phyloP scores from a whole-genome alignment of 2,113 vertebrate genomes.

The Gadus chalcogrammus region DNA sequence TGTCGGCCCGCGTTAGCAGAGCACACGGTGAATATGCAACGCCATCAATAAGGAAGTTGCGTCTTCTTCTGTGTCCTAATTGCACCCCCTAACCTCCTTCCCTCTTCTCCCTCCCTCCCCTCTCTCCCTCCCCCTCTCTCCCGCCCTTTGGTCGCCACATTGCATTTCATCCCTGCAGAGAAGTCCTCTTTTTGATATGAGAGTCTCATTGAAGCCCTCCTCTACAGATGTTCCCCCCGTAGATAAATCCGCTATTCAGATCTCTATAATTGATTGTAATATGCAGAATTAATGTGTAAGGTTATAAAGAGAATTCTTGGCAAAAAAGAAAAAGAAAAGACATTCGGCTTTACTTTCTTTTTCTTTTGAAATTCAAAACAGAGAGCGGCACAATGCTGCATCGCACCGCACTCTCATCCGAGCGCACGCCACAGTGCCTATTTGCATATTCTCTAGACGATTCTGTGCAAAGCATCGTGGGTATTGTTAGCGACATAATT shows the following conservation, averaged over 20 bases:
- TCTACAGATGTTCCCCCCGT: conserved; percentile 71
- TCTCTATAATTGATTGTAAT: conserved; percentile 76
- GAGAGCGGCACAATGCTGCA: conserved; percentile 59
- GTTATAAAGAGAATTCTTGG: conserved; percentile 70
- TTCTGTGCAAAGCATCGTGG: conserved; percentile 65
- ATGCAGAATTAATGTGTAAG: conserved; percentile 72
- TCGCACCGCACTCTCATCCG: conserved; percentile 47
- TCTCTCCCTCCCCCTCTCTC: conserved; percentile 44
- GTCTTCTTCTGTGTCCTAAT: conserved; percentile 53
- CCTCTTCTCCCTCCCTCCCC: conserved; percentile 11
- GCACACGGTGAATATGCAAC: conserved; percentile 43
- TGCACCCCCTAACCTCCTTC: conserved; percentile 53
- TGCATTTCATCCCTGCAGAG: conserved; percentile 51
- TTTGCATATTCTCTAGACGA: conserved; percentile 65
- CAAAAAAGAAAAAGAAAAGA: conserved; percentile 11
- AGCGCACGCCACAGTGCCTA: conserved; percentile 38
- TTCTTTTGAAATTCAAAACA: conserved; percentile 74
- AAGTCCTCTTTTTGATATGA: conserved; percentile 64
- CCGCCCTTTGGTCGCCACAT: conserved; percentile 39
- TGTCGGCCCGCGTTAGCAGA: conserved; percentile 24
- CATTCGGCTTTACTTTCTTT: conserved; percentile 37
- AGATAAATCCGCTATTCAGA: conserved; percentile 71
- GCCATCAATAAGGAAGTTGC: conserved; percentile 46
- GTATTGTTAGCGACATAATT: conserved; percentile 68
- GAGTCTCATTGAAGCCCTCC: conserved; percentile 71